These are phyloP conservation scores for Oncorhynchus gorbuscha DNA, from an alignment of 2,113 vertebrate genomes.

Conservation along the genomic window DNA sequence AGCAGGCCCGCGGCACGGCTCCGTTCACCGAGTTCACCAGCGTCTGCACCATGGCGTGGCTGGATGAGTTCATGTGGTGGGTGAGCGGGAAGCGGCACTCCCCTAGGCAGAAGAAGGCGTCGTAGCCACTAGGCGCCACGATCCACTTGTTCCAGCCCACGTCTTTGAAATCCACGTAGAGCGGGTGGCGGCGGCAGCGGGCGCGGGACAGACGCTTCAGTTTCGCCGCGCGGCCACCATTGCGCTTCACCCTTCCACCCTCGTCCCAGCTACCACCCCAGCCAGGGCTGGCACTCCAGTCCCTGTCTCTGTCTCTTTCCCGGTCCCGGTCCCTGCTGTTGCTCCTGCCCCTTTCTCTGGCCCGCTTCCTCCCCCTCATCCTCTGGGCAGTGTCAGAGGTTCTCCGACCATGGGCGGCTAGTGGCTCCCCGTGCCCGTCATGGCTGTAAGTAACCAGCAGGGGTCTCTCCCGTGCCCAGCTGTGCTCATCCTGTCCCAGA, in stretches of 20 bases:
- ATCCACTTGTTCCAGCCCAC: slow-evolving; percentile 85
- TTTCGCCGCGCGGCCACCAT: slow-evolving; percentile 69
- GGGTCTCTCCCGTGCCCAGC: slow-evolving; percentile 79
- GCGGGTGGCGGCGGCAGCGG: slow-evolving; percentile 76
- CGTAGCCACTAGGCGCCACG: slow-evolving; percentile 80
- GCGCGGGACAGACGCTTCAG: slow-evolving; percentile 73
- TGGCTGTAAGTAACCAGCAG: slow-evolving; percentile 80
- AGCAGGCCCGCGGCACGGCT: slow-evolving; percentile 77
- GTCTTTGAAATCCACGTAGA: slow-evolving; percentile 81
- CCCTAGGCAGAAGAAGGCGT: slow-evolving; percentile 82
- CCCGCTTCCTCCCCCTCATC: slow-evolving; percentile 57
- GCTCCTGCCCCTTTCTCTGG: slow-evolving; percentile 47
- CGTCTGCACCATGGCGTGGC: slow-evolving; percentile 83
- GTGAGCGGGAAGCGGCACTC: slow-evolving; percentile 83
- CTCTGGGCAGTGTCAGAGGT: slow-evolving; percentile 43
- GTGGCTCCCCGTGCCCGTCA: slow-evolving; percentile 72
- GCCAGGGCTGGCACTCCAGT: slow-evolving; percentile 28
- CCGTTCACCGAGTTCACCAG: slow-evolving; percentile 81
- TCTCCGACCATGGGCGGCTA: slow-evolving; percentile 65
- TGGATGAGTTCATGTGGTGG: slow-evolving; percentile 84
- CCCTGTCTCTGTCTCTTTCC: slow-evolving; percentile 19
- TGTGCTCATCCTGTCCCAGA: slow-evolving; percentile 70
- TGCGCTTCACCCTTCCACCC: slow-evolving; percentile 68
- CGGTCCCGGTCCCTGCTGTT: slow-evolving; percentile 41
- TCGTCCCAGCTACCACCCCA: slow-evolving; percentile 58